Evolutionary conservation across 1,140 invertebrate genomes (phyloP), one percentile per base, ranked within the genome.

Genomic region (Danaus plexippus): DNA sequence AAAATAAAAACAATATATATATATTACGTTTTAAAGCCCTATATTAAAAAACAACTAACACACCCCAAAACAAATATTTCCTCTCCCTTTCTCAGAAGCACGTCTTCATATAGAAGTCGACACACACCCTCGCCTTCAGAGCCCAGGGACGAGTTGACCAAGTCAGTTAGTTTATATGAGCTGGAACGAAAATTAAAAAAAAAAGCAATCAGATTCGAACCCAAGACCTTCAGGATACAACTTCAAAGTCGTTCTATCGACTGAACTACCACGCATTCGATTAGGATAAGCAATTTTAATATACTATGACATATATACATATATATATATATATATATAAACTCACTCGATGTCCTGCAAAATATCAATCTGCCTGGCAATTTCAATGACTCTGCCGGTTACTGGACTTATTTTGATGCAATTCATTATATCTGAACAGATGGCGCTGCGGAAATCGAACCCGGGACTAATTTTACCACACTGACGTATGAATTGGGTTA

Each of bases 61-160:
- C 15, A 75, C 75, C 75, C 67, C 15, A 75, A 45, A 9, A 57
- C 10, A 50, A 78, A 71, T 0, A 53, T 55, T 7, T 64, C 53
- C 0, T 46, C 11, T 1, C 64, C 65, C 4, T 52, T 7, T 9
- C 9, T 43, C 6, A 65, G 57, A n/a, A 75, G n/a, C 2, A 46
- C 22, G 6, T 77, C 75, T 56, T 77, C 73, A 6, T 60, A 48
- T 6, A 73, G 40, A 9, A 67, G 32, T 8, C 47, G 52, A 11
- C 13, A 51, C 4, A 67, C 12, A 5, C 18, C 49, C 15, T 61
- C 64, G 7, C 55, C 64, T 47, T 71, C 70, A 0, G 67, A 60
- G 4, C 54, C 45, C n/a, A 18, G 47, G 0, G 66, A 61, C 1
- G 45, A 9, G 9, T 47, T n/a, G 4, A 50, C 44, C 10, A 73